phyloP scores from a whole-genome alignment of 2,113 vertebrate genomes.

The Peromyscus leucopus region DNA sequence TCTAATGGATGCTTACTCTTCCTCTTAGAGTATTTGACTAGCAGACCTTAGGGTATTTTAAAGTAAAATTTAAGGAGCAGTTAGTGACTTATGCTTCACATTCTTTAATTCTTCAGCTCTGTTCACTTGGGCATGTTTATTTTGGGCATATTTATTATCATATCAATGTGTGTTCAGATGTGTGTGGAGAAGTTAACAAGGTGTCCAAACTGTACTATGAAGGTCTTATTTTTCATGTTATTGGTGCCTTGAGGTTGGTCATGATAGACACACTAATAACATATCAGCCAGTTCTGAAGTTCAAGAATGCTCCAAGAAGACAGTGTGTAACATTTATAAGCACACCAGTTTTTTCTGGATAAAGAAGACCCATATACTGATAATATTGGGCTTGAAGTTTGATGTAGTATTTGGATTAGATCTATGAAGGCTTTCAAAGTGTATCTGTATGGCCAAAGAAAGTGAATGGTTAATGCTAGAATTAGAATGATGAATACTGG shows the following conservation, averaged over 20 bases:
- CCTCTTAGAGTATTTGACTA: background rate
- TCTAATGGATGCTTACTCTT: too few species aligned
- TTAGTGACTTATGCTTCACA: background rate
- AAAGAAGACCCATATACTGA: background rate
- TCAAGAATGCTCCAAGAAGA: background rate
- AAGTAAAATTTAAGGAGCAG: background rate
- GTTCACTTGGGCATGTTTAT: background rate
- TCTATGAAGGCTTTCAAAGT: background rate
- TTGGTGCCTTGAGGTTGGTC: background rate
- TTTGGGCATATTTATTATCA: background rate
- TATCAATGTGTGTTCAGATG: too few species aligned
- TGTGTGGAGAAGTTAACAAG: accelerated
- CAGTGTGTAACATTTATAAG: background rate
- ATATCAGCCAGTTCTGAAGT: background rate
- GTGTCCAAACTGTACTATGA: background rate
- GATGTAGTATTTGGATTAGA: background rate
- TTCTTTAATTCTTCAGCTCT: background rate
- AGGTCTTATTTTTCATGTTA: background rate
- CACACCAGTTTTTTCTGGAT: background rate
- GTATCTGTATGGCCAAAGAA: background rate
- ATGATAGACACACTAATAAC: too few species aligned
- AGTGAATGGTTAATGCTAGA: background rate
- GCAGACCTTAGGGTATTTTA: background rate
- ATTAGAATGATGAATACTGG: background rate
- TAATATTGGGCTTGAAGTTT: background rate